phyloP scores from a whole-genome alignment of 2,113 vertebrate genomes.

The Synodontis membranacea region DNA sequence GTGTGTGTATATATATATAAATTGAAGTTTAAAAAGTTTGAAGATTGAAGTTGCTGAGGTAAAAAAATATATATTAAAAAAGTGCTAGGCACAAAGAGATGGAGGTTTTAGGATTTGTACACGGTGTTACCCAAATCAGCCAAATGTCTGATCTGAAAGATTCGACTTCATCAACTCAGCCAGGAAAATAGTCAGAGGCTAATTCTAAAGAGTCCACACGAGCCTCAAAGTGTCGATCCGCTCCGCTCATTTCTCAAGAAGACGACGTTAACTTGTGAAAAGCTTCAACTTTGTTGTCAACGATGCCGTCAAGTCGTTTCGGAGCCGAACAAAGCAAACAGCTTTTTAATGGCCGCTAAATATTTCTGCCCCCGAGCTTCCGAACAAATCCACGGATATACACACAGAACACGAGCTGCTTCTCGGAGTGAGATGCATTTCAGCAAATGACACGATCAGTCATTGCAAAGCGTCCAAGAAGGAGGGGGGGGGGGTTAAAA shows the following conservation, averaged over 20 bases:
- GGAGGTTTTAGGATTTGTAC: not conserved
- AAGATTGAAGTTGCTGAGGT: too few relatives aligned
- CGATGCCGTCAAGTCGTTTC: not conserved
- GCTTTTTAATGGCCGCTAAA: conserved; percentile 20
- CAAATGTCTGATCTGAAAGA: not conserved
- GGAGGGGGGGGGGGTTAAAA: not conserved
- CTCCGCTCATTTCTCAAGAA: not conserved
- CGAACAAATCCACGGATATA: conserved; percentile 1
- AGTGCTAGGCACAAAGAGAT: not conserved
- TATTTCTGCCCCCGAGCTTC: conserved; percentile 25
- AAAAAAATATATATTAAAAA: too few relatives aligned
- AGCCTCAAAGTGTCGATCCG: not conserved
- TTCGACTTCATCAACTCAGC: not conserved
- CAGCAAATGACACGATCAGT: conserved; percentile 24
- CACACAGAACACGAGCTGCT: conserved; percentile 16
- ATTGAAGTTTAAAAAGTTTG: too few relatives aligned
- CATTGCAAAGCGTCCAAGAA: not conserved
- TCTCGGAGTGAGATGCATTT: conserved; percentile 5
- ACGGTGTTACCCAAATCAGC: not conserved
- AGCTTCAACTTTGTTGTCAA: not conserved
- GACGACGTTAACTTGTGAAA: not conserved
- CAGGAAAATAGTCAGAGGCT: not conserved
- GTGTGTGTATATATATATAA: too few relatives aligned
- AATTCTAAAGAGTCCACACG: not conserved
- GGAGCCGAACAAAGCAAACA: not conserved